A percentile compares a stretch with the other conserved stretches of the same genome.
phyloP scores from a whole-genome alignment of 2,113 vertebrate species.

The Mus spicilegus region DNA sequence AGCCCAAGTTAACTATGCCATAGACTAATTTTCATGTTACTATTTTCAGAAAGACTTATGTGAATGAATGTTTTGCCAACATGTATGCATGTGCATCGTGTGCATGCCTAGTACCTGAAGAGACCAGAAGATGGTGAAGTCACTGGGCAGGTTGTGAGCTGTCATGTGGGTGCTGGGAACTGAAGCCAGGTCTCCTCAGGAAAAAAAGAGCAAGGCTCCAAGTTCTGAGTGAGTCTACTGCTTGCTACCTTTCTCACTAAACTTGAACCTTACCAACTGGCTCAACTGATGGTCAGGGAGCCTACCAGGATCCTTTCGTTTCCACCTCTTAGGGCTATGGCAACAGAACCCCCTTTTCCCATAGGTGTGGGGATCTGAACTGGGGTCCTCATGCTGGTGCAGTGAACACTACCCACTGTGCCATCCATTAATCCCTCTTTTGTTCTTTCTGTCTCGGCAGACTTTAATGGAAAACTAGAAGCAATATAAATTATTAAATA shows the following conservation, averaged over 20 bases:
- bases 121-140: neutral
- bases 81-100: neutral
- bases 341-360: neutral
- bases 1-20: neutral
- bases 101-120: neutral
- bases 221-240: neutral
- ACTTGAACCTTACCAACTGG: neutral
- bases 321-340: neutral
- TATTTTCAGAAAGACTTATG: neutral
- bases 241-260: neutral
- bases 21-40: neutral
- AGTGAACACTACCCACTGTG: neutral
- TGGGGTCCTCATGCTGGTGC: no score
- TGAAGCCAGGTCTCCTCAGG: neutral
- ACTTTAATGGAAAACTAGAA: neutral
- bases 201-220: neutral
- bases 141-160: neutral
- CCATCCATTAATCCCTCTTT: neutral
- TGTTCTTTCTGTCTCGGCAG: slow-evolving; percentile 5
- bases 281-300: neutral
- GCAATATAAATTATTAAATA: neutral
- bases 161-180: neutral
- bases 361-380: neutral
- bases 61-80: neutral
- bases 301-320: no score